Conservation (phyloP, 2,797 vertebrate genomes). For the Micropoecilia bifurca region DNA sequence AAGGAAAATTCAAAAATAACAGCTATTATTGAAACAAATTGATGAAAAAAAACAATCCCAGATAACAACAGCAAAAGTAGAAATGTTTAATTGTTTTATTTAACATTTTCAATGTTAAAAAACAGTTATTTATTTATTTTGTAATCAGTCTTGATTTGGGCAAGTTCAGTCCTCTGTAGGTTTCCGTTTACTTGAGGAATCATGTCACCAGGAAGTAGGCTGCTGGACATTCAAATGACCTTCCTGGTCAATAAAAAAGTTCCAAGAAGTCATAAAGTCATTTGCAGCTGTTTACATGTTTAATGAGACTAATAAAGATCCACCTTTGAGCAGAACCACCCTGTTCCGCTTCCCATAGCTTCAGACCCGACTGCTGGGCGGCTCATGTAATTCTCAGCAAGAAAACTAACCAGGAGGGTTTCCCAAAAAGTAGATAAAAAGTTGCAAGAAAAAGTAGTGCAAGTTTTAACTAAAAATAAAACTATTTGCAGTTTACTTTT, state of each 20-base stretch:
- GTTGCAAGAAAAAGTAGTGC: background rate
- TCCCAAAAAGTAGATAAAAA: background rate
- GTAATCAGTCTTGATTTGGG: background rate
- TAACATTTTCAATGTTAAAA: too few species aligned
- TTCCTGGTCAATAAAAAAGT: background rate
- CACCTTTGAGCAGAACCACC: background rate
- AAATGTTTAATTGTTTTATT: background rate
- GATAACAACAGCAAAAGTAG: background rate
- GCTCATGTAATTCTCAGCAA: background rate
- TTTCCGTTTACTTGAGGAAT: background rate
- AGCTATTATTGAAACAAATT: background rate
- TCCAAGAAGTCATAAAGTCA: slow-evolving; percentile 5
- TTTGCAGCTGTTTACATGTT: background rate
- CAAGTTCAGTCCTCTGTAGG: background rate
- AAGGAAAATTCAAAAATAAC: background rate
- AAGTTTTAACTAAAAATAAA: background rate
- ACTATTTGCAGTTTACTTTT: background rate
- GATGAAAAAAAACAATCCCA: background rate
- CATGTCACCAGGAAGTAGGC: background rate
- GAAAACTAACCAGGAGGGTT: background rate
- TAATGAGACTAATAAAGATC: background rate
- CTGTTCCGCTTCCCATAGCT: background rate
- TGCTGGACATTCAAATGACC: background rate
- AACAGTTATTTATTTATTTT: background rate
- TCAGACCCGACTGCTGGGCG: background rate